These are phyloP conservation scores for Eumaeus atala DNA, from an alignment of 1,140 invertebrate genomes.

Conservation along the genomic window DNA sequence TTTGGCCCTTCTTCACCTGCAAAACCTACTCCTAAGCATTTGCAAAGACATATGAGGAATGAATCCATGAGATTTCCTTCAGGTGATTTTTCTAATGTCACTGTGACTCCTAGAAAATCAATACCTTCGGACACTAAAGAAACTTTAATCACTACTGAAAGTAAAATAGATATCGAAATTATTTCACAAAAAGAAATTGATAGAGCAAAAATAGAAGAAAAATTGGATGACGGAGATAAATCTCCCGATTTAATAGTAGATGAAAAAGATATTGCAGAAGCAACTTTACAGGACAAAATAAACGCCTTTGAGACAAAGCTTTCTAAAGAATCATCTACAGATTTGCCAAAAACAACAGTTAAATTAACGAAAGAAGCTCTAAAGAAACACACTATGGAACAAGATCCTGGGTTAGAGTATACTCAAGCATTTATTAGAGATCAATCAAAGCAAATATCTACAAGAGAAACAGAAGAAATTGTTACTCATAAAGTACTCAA, in stretches of 20 bases:
- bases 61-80: conserved; percentile 73
- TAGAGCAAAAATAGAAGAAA: conserved; percentile 61
- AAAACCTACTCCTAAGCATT: conserved; percentile 70
- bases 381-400: conserved; percentile 67
- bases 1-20: conserved; percentile 63
- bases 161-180: conserved; percentile 47
- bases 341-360: conserved; percentile 56
- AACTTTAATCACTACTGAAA: conserved; percentile 45
- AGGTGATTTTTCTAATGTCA: conserved; percentile 71
- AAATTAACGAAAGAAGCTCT: conserved; percentile 72
- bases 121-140: conserved; percentile 55
- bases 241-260: conserved; percentile 56
- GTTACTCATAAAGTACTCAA: conserved; percentile 43
- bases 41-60: conserved; percentile 72
- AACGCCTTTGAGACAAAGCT: conserved; percentile 69
- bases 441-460: conserved; percentile 61
- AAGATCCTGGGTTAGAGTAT: conserved; percentile 70
- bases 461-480: conserved; percentile 35
- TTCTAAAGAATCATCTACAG: conserved; percentile 52
- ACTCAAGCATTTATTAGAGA: conserved; percentile 72
- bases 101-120: conserved; percentile 66
- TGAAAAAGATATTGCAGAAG: conserved; percentile 65
- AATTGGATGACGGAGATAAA: conserved; percentile 60
- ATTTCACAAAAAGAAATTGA: conserved; percentile 68
- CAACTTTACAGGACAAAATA: conserved; percentile 67